Evolutionary conservation across 2,888 invertebrate genomes (phyloP).

Genomic region (Priapulus caudatus): DNA sequence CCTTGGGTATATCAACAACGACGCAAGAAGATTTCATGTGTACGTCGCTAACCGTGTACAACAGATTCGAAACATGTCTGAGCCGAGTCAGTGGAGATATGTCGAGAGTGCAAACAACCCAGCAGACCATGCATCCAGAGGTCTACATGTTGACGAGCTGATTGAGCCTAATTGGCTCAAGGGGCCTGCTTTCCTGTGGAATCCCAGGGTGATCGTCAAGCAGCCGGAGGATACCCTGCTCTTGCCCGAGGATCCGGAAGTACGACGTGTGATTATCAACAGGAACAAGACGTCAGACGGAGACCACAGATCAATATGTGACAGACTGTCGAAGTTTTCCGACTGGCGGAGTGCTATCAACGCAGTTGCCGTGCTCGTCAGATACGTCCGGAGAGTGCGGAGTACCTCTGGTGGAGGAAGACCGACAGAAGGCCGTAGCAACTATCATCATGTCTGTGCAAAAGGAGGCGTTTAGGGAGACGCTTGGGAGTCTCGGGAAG

Average conservation of each 20-base stretch:
- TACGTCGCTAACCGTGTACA: too few species aligned
- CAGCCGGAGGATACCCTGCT: background rate
- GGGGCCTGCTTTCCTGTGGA: conserved; percentile 5
- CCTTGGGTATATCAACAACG: too few species aligned
- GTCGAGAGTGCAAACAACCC: too few species aligned
- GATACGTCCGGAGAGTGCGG: background rate
- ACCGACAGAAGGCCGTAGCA: conserved; percentile 6
- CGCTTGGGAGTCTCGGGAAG: too few species aligned
- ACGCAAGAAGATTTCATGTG: too few species aligned
- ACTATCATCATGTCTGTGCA: conserved; percentile 8
- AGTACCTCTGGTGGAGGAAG: background rate
- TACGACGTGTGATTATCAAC: background rate
- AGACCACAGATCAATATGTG: background rate
- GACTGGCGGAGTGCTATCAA: conserved; percentile 9
- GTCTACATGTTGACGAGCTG: conserved; percentile 7
- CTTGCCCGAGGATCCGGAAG: conserved; percentile 8
- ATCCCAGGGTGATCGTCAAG: background rate
- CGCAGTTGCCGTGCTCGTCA: background rate
- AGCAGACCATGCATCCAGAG: conserved; percentile 15
- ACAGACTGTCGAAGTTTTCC: conserved; percentile 9
- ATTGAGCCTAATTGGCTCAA: conserved; percentile 10
- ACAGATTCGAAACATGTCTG: too few species aligned
- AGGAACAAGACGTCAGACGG: background rate
- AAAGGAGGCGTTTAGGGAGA: conserved; percentile 9
- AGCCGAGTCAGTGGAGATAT: too few species aligned